phyloP scores from a whole-genome alignment of 2,888 invertebrate genomes.

The Meghimatium bilineatum region DNA sequence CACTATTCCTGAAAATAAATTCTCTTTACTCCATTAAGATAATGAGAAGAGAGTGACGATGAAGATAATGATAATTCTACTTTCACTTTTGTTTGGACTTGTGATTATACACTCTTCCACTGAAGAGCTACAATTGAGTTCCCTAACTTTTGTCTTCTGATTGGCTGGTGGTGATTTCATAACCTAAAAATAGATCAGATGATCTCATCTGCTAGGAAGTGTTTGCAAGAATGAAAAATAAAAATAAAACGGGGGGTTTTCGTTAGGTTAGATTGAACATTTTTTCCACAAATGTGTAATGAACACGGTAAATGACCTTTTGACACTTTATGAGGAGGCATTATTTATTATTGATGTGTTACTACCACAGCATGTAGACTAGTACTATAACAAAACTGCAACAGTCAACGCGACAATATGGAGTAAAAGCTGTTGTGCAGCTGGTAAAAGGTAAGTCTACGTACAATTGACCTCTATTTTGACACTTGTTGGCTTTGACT shows the following conservation, averaged over 20 bases:
- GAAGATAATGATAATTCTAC: not conserved
- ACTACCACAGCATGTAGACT: not conserved
- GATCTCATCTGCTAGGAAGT: constrained; percentile 45
- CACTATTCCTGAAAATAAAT: no score
- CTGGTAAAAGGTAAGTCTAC: constrained; percentile 10
- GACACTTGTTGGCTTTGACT: constrained; percentile 31
- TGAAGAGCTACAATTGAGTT: constrained; percentile 11
- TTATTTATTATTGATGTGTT: not conserved
- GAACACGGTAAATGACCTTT: not conserved
- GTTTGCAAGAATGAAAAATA: not conserved
- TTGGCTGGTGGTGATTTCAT: constrained; percentile 44
- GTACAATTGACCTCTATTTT: constrained; percentile 32
- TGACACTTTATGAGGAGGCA: constrained; percentile 3
- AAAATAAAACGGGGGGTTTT: constrained; percentile 22
- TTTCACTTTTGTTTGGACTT: constrained; percentile 7
- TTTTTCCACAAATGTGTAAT: not conserved
- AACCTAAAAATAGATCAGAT: constrained; percentile 38
- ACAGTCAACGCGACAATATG: not conserved
- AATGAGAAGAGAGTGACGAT: no score
- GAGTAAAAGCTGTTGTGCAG: not conserved
- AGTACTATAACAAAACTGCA: not conserved
- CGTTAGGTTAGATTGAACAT: not conserved
- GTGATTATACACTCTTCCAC: constrained; percentile 1
- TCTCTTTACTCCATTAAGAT: no score
- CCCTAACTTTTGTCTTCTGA: not conserved